Evolutionary conservation across 1,140 invertebrate genomes (phyloP).

Genomic region (Aphelenchoides fujianensis): DNA sequence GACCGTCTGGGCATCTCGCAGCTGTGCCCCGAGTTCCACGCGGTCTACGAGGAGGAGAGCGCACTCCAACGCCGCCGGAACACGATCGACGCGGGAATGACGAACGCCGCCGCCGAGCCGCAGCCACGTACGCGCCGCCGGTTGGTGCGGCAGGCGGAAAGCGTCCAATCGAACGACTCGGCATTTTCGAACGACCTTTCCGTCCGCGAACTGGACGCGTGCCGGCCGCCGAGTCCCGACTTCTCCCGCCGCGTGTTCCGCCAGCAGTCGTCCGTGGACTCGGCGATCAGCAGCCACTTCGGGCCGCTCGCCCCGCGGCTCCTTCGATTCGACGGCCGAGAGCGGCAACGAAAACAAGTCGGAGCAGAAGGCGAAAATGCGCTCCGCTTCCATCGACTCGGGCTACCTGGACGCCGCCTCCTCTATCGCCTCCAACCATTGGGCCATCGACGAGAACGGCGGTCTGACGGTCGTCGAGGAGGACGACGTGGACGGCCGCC

Average conservation of each 20-base stretch:
- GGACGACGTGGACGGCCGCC: not conserved
- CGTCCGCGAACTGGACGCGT: not conserved
- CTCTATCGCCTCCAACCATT: not conserved
- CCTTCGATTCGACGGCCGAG: not conserved
- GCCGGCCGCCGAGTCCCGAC: not conserved
- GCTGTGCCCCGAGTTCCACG: not conserved
- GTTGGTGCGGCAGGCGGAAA: not conserved
- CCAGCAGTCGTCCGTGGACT: not conserved
- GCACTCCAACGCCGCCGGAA: not conserved
- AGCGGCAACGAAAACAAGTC: not conserved
- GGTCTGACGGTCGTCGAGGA: slow-evolving; percentile 14
- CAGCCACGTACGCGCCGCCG: not conserved
- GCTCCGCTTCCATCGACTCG: slow-evolving; percentile 16
- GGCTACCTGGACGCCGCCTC: slow-evolving; percentile 17
- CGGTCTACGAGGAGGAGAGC: not conserved
- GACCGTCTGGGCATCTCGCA: not conserved
- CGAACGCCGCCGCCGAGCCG: not conserved
- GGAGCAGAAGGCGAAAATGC: not conserved
- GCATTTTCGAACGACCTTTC: slow-evolving; percentile 13
- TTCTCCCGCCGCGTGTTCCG: not conserved
- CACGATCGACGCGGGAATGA: not conserved
- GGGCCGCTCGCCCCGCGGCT: not conserved
- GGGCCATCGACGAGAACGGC: not conserved
- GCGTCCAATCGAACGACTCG: slow-evolving; percentile 24
- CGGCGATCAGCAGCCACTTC: not conserved